Conservation (phyloP, 2,797 vertebrate species). For the Aythya fuligula region DNA sequence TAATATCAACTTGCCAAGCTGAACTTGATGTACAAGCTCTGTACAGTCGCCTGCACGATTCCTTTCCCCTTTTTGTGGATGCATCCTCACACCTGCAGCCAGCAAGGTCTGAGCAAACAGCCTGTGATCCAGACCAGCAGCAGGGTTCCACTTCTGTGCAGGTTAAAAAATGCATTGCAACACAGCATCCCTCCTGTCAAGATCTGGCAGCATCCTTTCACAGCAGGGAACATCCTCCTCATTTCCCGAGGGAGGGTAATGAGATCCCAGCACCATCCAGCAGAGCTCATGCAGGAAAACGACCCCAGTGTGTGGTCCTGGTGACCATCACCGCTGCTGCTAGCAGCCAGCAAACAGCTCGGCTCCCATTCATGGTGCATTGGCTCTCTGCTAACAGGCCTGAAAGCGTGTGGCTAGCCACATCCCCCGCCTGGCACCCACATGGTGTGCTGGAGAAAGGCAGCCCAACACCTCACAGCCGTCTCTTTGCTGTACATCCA, state of each 20-base stretch:
- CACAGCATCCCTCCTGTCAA: background rate
- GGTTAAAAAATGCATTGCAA: background rate
- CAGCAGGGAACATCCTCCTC: background rate
- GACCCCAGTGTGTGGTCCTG: background rate
- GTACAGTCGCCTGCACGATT: background rate
- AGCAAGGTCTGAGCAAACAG: background rate
- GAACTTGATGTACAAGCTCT: background rate
- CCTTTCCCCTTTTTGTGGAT: too few relatives aligned
- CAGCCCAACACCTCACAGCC: too few relatives aligned
- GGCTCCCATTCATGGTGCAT: background rate
- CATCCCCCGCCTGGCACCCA: too few relatives aligned
- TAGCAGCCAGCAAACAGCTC: background rate
- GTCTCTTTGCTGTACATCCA: too few relatives aligned
- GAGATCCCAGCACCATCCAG: background rate
- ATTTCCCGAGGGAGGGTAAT: background rate
- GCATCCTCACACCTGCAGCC: background rate
- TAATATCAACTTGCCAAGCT: conserved; percentile 33
- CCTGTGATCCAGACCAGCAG: background rate
- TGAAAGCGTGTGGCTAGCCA: too few relatives aligned
- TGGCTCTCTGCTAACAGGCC: too few relatives aligned
- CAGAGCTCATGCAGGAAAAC: background rate
- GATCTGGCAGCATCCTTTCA: background rate
- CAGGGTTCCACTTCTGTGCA: background rate
- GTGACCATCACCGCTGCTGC: background rate
- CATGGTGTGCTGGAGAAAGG: too few relatives aligned